These are phyloP conservation scores for Candoia aspera DNA, from an alignment of 2,113 vertebrate genomes.

Conservation along the genomic window DNA sequence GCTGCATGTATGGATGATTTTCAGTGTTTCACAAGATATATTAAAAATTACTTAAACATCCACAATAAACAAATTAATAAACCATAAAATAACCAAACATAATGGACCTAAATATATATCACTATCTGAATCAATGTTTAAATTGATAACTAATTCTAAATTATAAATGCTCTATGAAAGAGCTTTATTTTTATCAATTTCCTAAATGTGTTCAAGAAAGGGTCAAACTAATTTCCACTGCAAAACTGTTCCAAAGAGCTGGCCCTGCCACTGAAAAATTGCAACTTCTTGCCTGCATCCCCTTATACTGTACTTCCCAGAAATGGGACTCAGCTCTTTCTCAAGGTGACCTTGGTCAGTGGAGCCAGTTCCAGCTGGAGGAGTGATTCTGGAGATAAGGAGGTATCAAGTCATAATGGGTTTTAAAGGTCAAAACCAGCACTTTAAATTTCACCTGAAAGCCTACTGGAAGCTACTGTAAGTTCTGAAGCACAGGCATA, in stretches of 20 bases:
- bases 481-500: too few relatives aligned
- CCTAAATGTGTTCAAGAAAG: background rate
- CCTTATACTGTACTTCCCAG: background rate
- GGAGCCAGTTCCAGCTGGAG: background rate
- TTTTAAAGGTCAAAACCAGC: background rate
- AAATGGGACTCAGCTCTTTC: background rate
- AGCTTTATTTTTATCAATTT: background rate
- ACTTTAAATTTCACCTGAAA: background rate
- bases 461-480: background rate
- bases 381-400: background rate
- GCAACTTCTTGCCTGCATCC: background rate
- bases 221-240: background rate
- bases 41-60: background rate
- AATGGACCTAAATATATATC: background rate
- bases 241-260: background rate
- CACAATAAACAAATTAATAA: background rate
- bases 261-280: background rate
- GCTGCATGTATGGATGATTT: background rate
- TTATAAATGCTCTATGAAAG: background rate
- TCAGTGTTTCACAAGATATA: background rate
- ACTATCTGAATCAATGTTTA: background rate
- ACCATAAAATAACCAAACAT: background rate
- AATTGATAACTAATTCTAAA: background rate
- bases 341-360: background rate
- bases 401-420: background rate